Evolutionary conservation across 2,888 invertebrate species (phyloP), one percentile per base, ranked within the genome.

Genomic region (Panopea generosa): DNA sequence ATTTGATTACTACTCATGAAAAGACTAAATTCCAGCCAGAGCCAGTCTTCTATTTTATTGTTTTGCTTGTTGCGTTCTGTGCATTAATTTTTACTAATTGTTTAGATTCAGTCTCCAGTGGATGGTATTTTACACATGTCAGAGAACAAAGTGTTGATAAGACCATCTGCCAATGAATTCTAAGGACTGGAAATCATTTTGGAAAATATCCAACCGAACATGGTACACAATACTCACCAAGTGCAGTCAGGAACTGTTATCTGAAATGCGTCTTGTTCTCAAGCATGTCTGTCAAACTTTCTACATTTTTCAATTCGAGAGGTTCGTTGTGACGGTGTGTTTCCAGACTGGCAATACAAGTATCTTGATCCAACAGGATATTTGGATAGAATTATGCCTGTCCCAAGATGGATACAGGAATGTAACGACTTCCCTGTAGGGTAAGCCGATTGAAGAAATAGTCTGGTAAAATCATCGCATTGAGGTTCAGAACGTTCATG

Each of bases 341-440:
- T 50, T 7, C 18, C 70, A 3, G 85, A 85, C 50, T 63, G 50
- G 11, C 74, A 78, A 18, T 74, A 74, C 27, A 63, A 74, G 6
- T 86, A 86, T 49, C 76, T 84, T 7, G 87, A 87, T 55, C 87
- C 87, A 1, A 74, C 82, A 1, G 73, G 82, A 6, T 87, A 77
- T 66, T 57, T 86, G 2, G 84, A 85, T 22, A 62, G 77, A 43
- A 45, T 82, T 20, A 68, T 84, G 29, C 84, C 86, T 0, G 65
- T 77, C 3, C 84, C 87, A 14, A 70, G 77, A 33, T 85, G 86
- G 83, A 70, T 77, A 16, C 72, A 83, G 62, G 82, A 84, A 16
- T 87, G 87, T 55, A 86, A 84, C 26, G 86, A 85, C 27, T 55
- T 70, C 50, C 70, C 74, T 24, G 71, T 78, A 20, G 62, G 78